Percentiles rank a stretch among this genome's conserved stretches.
These are phyloP conservation scores for Ciconia stormi DNA, from an alignment of 2,113 vertebrate species.

Conservation along the genomic window DNA sequence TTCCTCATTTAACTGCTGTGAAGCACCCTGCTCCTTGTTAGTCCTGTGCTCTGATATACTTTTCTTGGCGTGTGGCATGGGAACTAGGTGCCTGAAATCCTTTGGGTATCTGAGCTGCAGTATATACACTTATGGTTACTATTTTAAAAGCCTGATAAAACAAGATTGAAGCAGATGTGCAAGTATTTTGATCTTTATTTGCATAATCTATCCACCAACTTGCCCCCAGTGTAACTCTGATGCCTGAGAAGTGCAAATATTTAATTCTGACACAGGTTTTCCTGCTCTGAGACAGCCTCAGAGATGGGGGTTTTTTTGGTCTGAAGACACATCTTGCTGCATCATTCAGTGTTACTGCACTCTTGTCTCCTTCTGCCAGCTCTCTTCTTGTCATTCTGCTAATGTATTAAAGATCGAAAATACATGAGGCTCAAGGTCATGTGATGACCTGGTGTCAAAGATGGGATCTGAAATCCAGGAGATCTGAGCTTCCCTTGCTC, in stretches of 20 bases:
- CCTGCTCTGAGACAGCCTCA: neutral
- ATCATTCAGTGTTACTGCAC: neutral
- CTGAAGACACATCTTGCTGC: neutral
- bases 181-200: slow-evolving; percentile 12
- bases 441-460: neutral
- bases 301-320: neutral
- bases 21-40: neutral
- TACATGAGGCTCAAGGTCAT: neutral
- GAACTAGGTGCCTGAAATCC: neutral
- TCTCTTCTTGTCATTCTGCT: neutral
- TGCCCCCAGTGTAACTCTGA: neutral
- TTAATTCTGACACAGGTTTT: neutral
- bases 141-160: neutral
- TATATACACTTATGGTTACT: neutral
- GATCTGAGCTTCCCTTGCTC: neutral
- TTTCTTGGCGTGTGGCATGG: neutral
- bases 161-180: neutral
- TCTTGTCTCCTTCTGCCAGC: neutral
- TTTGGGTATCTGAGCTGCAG: neutral
- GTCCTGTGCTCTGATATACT: neutral
- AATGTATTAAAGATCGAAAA: neutral
- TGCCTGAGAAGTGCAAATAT: neutral
- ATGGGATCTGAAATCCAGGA: neutral
- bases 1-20: neutral
- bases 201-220: neutral